Evolutionary conservation across 2,797 vertebrate genomes (phyloP).

Genomic region (Pseudotriccus pelzelni): DNA sequence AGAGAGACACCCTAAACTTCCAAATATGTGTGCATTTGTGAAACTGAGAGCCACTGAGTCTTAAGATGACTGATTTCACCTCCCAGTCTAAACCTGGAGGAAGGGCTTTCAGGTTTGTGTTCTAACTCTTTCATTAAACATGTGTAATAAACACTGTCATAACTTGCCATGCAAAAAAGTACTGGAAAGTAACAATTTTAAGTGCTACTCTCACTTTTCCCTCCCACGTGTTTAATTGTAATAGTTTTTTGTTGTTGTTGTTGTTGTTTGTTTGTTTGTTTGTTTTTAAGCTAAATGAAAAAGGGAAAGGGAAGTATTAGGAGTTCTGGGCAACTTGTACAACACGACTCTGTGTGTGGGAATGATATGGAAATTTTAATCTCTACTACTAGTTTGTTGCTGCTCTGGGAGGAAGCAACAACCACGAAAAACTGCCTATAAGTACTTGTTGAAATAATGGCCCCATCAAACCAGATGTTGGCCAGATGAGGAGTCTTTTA

Average conservation of each 20-base stretch:
- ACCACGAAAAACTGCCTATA: conserved; percentile 10
- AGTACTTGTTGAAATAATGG: conserved; percentile 64
- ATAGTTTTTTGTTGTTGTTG: background rate
- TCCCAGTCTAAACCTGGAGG: background rate
- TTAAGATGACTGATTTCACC: background rate
- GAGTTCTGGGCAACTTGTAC: background rate
- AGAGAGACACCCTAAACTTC: background rate
- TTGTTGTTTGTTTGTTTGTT: no score
- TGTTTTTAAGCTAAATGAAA: background rate
- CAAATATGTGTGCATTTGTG: background rate
- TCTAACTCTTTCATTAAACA: background rate
- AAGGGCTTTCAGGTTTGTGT: background rate
- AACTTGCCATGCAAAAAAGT: background rate
- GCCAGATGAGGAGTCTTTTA: conserved; percentile 53
- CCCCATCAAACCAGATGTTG: conserved; percentile 57
- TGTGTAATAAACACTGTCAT: background rate
- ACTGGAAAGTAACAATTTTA: background rate
- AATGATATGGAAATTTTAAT: conserved; percentile 36
- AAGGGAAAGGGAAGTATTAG: background rate
- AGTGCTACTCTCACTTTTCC: background rate
- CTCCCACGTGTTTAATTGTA: background rate
- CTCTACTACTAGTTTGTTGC: conserved; percentile 33
- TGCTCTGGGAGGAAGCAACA: conserved; percentile 54
- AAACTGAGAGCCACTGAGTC: background rate
- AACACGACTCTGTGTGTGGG: background rate